phyloP scores from a whole-genome alignment of 2,888 invertebrate species.

The Pristionchus exspectatus region DNA sequence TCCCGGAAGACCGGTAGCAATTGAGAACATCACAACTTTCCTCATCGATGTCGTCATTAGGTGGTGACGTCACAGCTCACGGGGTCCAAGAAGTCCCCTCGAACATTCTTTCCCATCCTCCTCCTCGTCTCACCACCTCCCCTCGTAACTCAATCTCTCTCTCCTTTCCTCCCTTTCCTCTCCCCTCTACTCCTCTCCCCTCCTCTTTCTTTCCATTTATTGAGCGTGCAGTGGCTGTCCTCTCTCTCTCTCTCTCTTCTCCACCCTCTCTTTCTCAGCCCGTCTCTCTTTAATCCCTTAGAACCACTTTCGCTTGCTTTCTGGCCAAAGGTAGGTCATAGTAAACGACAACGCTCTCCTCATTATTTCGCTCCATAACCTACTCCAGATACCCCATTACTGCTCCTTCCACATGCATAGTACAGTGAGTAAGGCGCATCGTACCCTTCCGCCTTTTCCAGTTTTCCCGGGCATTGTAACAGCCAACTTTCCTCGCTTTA shows the following conservation, averaged over 20 bases:
- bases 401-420: not conserved
- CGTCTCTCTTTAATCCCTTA: not conserved
- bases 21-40: not conserved
- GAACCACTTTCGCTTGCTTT: slow-evolving; percentile 32
- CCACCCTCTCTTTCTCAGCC: not conserved
- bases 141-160: slow-evolving; percentile 49
- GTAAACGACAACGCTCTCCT: not conserved
- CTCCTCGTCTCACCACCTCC: slow-evolving; percentile 34
- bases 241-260: not conserved
- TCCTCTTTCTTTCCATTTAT: slow-evolving; percentile 41
- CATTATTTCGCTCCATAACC: not conserved
- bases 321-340: slow-evolving; percentile 4
- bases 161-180: not conserved
- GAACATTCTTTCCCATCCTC: slow-evolving; percentile 14
- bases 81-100: slow-evolving; percentile 24
- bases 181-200: slow-evolving; percentile 14
- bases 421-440: not conserved
- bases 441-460: not conserved
- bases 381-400: not conserved
- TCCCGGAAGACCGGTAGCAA: not conserved
- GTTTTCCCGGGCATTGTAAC: slow-evolving; percentile 13
- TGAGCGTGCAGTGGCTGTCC: slow-evolving; percentile 18
- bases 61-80: not conserved
- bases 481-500: not conserved
- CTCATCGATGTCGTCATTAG: not conserved